These are phyloP conservation scores for Nomia melanderi DNA, from an alignment of 1,140 invertebrate species.

Conservation along the genomic window DNA sequence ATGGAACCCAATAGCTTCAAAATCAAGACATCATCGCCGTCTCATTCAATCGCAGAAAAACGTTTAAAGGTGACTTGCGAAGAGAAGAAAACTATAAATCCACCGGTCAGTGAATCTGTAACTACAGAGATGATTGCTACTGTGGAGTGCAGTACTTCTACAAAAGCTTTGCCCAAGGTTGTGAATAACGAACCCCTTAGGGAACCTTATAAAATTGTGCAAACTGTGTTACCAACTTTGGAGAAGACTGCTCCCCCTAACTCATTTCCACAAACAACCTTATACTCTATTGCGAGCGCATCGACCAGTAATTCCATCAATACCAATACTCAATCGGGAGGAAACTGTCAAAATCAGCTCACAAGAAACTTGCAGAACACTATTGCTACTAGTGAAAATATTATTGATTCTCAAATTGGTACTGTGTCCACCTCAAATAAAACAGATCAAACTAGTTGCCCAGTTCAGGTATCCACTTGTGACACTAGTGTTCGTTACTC, in stretches of 20 bases:
- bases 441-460: conserved; percentile 10
- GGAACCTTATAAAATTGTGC: conserved; percentile 76
- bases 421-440: conserved; percentile 31
- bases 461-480: conserved; percentile 43
- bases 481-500: conserved; percentile 57
- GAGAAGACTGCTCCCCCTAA: conserved; percentile 44
- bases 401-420: conserved; percentile 30
- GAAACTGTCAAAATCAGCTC: conserved; percentile 41
- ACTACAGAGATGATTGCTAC: conserved; percentile 37
- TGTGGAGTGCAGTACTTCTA: conserved; percentile 26
- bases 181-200: conserved; percentile 73
- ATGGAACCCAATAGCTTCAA: conserved; percentile 82
- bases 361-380: conserved; percentile 41
- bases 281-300: conserved; percentile 39
- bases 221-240: conserved; percentile 47
- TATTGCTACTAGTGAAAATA: conserved; percentile 26
- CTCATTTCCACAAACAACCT: conserved; percentile 28
- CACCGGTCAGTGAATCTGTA: conserved; percentile 17
- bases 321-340: conserved; percentile 7
- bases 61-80: conserved; percentile 49
- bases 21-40: conserved; percentile 65
- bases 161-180: conserved; percentile 74
- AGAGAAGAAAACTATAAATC: conserved; percentile 40
- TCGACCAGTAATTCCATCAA: conserved; percentile 21
- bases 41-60: conserved; percentile 51